Evolutionary conservation across 2,797 vertebrate genomes (phyloP).

Genomic region (Gymnothorax javanicus): DNA sequence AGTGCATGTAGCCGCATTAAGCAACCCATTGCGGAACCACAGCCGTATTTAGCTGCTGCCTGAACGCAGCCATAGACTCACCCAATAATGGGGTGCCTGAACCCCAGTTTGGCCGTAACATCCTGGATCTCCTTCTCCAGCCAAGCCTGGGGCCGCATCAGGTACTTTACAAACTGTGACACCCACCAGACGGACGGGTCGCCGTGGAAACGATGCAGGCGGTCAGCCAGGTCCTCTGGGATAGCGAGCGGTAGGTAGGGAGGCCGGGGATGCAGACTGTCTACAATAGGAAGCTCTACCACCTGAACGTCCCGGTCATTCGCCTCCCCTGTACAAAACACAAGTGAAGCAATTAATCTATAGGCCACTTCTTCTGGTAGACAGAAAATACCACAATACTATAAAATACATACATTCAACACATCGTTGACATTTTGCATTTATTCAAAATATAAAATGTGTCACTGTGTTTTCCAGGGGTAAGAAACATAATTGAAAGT

Average conservation of each 20-base stretch:
- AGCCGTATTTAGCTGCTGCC: too few species aligned
- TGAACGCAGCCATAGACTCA: conserved; percentile 57
- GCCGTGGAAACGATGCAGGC: conserved; percentile 88
- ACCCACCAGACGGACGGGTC: conserved; percentile 99
- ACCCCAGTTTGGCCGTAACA: conserved; percentile 90
- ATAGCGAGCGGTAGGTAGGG: conserved; percentile 92
- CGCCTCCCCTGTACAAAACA: conserved; percentile 78
- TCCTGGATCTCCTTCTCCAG: conserved; percentile 97
- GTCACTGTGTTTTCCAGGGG: too few species aligned
- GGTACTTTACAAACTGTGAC: conserved; percentile 97
- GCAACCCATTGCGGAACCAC: too few species aligned
- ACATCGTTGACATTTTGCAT: too few species aligned
- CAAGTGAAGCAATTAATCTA: too few species aligned
- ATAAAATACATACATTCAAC: too few species aligned
- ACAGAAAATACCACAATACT: too few species aligned
- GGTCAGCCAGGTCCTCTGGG: conserved; percentile 90
- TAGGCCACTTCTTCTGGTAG: too few species aligned
- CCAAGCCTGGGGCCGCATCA: conserved; percentile 94
- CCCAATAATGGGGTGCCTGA: conserved; percentile 97
- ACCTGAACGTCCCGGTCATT: conserved; percentile 95
- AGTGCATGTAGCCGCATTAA: too few species aligned
- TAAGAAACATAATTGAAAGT: too few species aligned
- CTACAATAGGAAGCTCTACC: conserved; percentile 96
- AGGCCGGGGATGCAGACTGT: conserved; percentile 96
- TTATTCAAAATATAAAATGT: too few species aligned